phyloP scores from a whole-genome alignment of 2,113 vertebrate genomes.

The Garra rufa region DNA sequence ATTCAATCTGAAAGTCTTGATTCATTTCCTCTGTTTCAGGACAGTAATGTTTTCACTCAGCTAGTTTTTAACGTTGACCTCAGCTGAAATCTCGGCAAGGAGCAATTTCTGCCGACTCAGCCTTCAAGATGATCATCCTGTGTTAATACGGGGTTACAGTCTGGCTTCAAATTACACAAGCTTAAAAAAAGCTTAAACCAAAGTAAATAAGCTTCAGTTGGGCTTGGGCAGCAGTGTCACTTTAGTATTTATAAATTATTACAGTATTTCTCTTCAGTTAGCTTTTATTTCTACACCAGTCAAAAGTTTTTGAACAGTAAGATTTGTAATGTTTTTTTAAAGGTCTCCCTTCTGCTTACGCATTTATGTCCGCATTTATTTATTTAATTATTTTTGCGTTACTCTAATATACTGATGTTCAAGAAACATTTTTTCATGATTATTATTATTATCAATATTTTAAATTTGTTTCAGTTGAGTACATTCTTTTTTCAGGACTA shows the following conservation, averaged over 20 bases:
- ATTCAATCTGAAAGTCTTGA: slow-evolving; percentile 17
- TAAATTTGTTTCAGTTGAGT: no score
- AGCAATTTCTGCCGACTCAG: not conserved
- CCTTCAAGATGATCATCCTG: not conserved
- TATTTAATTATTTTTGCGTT: no score
- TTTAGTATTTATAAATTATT: not conserved
- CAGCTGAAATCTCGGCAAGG: not conserved
- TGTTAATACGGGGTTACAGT: not conserved
- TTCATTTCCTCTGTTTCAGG: not conserved
- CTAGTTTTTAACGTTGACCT: not conserved
- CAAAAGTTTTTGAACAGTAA: no score
- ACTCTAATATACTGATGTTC: no score
- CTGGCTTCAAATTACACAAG: not conserved
- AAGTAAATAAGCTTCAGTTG: not conserved
- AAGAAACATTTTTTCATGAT: no score
- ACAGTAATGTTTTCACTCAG: not conserved
- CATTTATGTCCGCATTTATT: no score
- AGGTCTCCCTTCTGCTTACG: no score
- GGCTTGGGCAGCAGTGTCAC: not conserved
- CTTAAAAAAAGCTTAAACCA: not conserved
- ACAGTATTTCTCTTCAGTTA: not conserved
- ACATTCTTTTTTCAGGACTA: no score
- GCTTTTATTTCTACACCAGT: not conserved
- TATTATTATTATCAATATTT: no score
- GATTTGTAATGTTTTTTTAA: no score